Evolutionary conservation across 2,797 vertebrate genomes (phyloP).

Genomic region (Protosalanx chinensis): DNA sequence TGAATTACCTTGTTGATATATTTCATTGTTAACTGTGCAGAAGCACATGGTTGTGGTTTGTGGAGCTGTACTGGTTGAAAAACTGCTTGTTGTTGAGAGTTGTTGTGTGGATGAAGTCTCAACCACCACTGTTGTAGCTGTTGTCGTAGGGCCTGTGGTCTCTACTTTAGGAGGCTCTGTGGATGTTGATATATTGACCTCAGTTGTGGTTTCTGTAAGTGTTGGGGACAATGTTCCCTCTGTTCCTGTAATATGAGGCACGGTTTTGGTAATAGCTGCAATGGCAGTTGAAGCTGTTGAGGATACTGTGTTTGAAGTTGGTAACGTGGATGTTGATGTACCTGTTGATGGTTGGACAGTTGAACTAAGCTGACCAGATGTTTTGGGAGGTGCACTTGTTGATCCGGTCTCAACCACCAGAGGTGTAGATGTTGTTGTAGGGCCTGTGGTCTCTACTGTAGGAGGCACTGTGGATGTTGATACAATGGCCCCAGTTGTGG

Average conservation of each 20-base stretch:
- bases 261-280: neutral
- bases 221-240: neutral
- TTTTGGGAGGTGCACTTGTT: no score
- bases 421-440: slow-evolving; percentile 3
- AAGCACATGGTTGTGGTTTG: slow-evolving; percentile 37
- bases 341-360: neutral
- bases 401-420: neutral
- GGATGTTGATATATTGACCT: neutral
- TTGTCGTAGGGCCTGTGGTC: neutral
- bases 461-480: neutral
- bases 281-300: neutral
- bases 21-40: slow-evolving; percentile 54
- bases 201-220: neutral
- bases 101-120: no score
- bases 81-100: neutral
- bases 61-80: neutral
- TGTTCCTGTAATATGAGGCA: no score
- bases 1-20: slow-evolving; percentile 52
- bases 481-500: neutral
- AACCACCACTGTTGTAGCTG: slow-evolving; percentile 1
- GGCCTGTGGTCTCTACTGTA: neutral
- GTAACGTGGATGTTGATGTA: neutral
- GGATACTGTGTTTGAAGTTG: neutral
- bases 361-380: neutral
- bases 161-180: neutral